Evolutionary conservation across 1,140 invertebrate species (phyloP).

Genomic region (Bombus difficillimus): DNA sequence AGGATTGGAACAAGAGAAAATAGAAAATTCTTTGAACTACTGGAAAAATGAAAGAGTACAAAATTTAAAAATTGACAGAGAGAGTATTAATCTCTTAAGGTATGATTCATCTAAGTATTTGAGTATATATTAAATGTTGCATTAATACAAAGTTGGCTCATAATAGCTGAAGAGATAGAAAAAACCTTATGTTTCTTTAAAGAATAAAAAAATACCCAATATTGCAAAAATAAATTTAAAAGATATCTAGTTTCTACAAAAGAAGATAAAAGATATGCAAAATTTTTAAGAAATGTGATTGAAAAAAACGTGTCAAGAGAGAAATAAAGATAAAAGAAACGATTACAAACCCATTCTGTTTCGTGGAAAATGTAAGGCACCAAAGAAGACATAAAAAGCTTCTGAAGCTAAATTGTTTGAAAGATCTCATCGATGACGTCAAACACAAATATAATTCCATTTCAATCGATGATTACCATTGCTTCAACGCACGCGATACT

Average conservation of each 20-base stretch:
- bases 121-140: background rate
- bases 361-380: no score
- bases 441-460: background rate
- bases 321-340: background rate
- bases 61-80: background rate
- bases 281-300: no score
- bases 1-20: background rate
- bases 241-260: no score
- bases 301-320: no score
- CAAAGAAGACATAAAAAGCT: no score
- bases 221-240: no score
- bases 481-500: background rate
- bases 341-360: no score
- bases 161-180: background rate
- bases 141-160: background rate
- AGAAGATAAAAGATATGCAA: no score
- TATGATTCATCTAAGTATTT: background rate
- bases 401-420: background rate
- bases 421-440: background rate
- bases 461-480: constrained; percentile 3
- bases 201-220: no score
- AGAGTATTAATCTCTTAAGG: no score
- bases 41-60: background rate
- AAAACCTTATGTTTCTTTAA: no score
- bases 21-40: background rate